These are phyloP conservation scores for Cephus spinipes DNA, from an alignment of 2,888 invertebrate genomes.

Conservation along the genomic window DNA sequence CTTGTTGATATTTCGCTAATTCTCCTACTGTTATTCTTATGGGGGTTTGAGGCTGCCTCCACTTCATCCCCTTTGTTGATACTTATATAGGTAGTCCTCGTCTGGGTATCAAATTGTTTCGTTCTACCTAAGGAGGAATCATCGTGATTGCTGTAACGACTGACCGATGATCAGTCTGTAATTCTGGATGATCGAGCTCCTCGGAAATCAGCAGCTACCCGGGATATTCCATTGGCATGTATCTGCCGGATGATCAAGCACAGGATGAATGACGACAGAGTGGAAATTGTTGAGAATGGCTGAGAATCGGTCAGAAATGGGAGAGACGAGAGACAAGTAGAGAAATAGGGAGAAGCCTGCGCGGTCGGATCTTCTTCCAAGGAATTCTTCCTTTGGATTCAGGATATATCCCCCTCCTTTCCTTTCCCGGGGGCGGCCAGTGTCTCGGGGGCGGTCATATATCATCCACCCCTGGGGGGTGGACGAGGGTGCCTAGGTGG, in stretches of 20 bases:
- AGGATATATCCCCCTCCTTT: slow-evolving; percentile 37
- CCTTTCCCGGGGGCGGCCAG: slow-evolving; percentile 56
- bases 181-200: too few species aligned
- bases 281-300: neutral
- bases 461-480: slow-evolving; percentile 61
- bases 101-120: neutral
- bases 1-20: slow-evolving; percentile 61
- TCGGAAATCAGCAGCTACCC: neutral
- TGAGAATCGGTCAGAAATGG: neutral
- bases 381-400: slow-evolving; percentile 58
- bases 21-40: slow-evolving; percentile 46
- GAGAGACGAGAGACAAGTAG: neutral
- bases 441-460: slow-evolving; percentile 66
- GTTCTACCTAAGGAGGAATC: neutral
- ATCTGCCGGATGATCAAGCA: neutral
- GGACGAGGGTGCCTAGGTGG: slow-evolving; percentile 36
- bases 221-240: neutral
- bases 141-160: neutral
- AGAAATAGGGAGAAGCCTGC: neutral
- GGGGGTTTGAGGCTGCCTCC: neutral
- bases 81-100: neutral
- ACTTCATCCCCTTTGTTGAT: neutral
- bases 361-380: slow-evolving; percentile 19
- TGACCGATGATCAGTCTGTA: neutral
- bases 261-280: neutral